Evolutionary conservation across 35 echinoderm and acorn worm species (phyloP).

Genomic region (Ophiothrix spiculata): DNA sequence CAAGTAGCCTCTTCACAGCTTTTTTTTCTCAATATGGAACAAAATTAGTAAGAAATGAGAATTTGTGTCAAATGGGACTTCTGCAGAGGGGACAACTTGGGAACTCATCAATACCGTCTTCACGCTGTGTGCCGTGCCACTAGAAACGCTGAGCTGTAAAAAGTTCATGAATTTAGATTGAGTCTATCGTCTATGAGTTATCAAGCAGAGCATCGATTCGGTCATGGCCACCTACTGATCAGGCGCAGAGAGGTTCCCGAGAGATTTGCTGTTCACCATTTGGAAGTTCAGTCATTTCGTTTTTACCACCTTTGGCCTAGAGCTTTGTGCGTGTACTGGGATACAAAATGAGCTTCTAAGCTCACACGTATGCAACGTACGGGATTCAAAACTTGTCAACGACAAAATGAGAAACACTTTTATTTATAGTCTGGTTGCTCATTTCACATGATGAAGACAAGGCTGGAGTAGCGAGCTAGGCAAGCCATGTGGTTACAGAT

Average conservation of each 20-base stretch:
- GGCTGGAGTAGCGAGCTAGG: not conserved
- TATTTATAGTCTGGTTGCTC: not conserved
- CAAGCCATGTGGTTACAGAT: not conserved
- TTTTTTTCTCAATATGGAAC: not conserved
- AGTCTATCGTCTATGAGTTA: not conserved
- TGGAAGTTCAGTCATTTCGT: constrained; percentile 5
- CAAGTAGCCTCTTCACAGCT: constrained; percentile 14
- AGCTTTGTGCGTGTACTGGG: not conserved
- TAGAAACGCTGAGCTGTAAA: constrained; percentile 43
- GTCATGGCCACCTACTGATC: constrained; percentile 38
- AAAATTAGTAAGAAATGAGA: constrained; percentile 7
- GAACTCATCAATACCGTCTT: not conserved
- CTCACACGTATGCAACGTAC: not conserved
- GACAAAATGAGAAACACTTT: not conserved
- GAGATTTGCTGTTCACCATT: constrained; percentile 1
- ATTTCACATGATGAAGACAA: not conserved
- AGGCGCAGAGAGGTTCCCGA: constrained; percentile 17
- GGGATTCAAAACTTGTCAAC: not conserved
- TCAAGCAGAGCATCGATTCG: constrained; percentile 17
- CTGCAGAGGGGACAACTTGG: not conserved
- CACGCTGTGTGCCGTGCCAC: constrained; percentile 2
- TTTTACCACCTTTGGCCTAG: constrained; percentile 11
- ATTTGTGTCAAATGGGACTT: not conserved
- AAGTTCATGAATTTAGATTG: constrained; percentile 72
- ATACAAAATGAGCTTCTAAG: not conserved